These are phyloP conservation scores for Drosophila helvetica DNA, from an alignment of 2,888 invertebrate genomes.

Conservation along the genomic window DNA sequence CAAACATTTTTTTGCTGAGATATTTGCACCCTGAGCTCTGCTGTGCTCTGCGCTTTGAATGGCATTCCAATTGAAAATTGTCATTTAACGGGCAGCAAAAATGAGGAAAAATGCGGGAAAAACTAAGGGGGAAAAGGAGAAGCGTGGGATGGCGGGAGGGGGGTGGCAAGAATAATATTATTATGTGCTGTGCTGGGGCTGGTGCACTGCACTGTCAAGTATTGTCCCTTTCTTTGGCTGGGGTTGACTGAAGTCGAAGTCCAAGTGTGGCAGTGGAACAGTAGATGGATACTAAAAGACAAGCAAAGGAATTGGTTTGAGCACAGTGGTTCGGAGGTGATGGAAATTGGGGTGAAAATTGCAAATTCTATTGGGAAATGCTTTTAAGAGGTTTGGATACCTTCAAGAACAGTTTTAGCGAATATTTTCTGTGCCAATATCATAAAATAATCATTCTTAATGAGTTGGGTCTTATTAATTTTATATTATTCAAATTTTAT, in stretches of 20 bases:
- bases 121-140: not conserved
- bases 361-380: too few species aligned
- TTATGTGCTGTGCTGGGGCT: slow-evolving; percentile 16
- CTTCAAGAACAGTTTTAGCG: too few species aligned
- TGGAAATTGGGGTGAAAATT: not conserved
- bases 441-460: too few species aligned
- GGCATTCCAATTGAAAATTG: slow-evolving; percentile 49
- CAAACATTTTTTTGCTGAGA: slow-evolving; percentile 30
- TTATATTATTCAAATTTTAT: too few species aligned
- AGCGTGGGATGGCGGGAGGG: not conserved
- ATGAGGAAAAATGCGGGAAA: slow-evolving; percentile 8
- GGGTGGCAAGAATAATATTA: slow-evolving; percentile 52
- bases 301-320: not conserved
- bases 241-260: not conserved
- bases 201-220: slow-evolving; percentile 1
- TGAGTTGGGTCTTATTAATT: too few species aligned
- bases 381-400: too few species aligned
- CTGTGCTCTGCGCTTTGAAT: slow-evolving; percentile 1
- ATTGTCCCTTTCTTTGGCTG: not conserved
- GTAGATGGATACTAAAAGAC: not conserved
- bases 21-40: slow-evolving; percentile 33
- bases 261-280: not conserved
- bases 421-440: too few species aligned
- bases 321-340: not conserved
- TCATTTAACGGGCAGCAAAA: slow-evolving; percentile 33